Conservation (phyloP, 2,888 invertebrate genomes). For the Cenopis cana region DNA sequence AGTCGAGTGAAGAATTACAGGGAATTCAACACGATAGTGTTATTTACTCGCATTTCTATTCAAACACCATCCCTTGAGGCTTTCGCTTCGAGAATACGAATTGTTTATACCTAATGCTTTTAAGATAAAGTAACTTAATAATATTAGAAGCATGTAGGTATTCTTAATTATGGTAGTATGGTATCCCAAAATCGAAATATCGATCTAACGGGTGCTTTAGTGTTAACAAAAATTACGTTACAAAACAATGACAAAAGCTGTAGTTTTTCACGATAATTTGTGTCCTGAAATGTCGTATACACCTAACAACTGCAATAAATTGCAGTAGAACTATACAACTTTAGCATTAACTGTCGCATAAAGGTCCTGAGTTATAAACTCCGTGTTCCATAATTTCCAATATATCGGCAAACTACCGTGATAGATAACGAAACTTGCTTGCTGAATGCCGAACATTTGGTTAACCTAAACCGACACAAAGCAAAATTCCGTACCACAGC, state of each 20-base stretch:
- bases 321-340: conserved; percentile 23
- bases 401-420: conserved; percentile 43
- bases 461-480: conserved; percentile 40
- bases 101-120: conserved; percentile 4
- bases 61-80: conserved; percentile 44
- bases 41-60: conserved; percentile 66
- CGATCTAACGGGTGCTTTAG: too few species aligned
- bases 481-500: conserved; percentile 37
- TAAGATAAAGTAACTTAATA: too few species aligned
- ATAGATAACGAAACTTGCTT: conserved; percentile 44
- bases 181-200: too few species aligned
- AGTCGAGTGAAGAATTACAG: conserved; percentile 75
- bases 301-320: conserved; percentile 32
- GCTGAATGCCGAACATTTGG: conserved; percentile 39
- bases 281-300: conserved; percentile 6
- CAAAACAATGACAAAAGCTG: not conserved
- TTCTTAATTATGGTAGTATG: too few species aligned
- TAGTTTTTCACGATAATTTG: conserved; percentile 12
- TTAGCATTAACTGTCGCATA: conserved; percentile 34
- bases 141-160: too few species aligned
- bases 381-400: conserved; percentile 29
- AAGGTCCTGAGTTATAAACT: conserved; percentile 31
- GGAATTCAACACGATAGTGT: conserved; percentile 66
- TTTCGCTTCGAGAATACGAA: conserved; percentile 19
- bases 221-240: not conserved